These are phyloP conservation scores for Xanthostigma xanthostigma DNA, from an alignment of 2,888 invertebrate genomes.

Conservation along the genomic window DNA sequence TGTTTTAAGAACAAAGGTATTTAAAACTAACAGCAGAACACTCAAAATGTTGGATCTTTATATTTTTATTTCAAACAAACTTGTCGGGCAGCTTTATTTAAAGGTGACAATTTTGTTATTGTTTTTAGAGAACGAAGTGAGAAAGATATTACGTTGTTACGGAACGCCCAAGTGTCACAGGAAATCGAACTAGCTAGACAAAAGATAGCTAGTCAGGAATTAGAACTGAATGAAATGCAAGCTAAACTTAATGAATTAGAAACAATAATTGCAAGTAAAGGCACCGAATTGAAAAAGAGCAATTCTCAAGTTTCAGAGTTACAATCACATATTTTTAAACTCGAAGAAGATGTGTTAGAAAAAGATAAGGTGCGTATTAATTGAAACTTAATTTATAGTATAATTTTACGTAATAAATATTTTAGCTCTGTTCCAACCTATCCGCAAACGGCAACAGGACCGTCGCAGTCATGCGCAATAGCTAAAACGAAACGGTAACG, in stretches of 20 bases:
- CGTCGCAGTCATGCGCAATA: too few relatives aligned
- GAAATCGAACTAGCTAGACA: conserved; percentile 61
- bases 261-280: conserved; percentile 21
- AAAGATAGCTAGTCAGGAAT: conserved; percentile 52
- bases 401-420: too few relatives aligned
- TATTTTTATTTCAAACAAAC: neutral
- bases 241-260: conserved; percentile 39
- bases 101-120: neutral
- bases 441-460: too few relatives aligned
- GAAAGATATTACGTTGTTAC: conserved; percentile 56
- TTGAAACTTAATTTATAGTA: too few relatives aligned
- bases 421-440: too few relatives aligned
- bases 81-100: neutral
- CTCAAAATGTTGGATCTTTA: neutral
- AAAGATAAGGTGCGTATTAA: conserved; percentile 40
- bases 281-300: conserved; percentile 19
- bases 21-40: too few relatives aligned
- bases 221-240: conserved; percentile 44
- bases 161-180: conserved; percentile 73
- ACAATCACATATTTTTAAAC: conserved; percentile 31
- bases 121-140: conserved; percentile 49
- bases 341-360: conserved; percentile 46
- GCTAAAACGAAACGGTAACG: too few relatives aligned
- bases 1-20: too few relatives aligned
- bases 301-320: conserved; percentile 29